Conservation (phyloP, 92 coral and sea anemone genomes). For the Palythoa caribaeorum region DNA sequence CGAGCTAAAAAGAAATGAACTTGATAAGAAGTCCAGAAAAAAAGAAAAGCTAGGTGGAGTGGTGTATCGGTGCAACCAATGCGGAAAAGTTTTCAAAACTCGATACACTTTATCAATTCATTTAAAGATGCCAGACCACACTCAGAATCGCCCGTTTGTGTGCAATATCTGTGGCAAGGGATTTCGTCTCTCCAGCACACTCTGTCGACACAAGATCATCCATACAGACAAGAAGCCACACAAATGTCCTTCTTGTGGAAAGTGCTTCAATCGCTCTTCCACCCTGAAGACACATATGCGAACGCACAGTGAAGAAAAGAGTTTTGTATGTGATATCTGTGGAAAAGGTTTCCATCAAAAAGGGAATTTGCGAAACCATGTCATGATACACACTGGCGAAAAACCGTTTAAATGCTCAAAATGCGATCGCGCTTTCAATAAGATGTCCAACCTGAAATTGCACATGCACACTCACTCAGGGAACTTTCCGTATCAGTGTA, state of each 20-base stretch:
- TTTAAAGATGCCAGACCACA: slow-evolving; percentile 97
- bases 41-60: slow-evolving; percentile 73
- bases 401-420: slow-evolving; percentile 92
- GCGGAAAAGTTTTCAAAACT: slow-evolving; percentile 96
- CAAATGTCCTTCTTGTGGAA: slow-evolving; percentile 86
- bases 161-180: slow-evolving; percentile 99
- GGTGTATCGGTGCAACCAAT: slow-evolving; percentile 89
- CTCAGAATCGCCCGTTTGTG: slow-evolving; percentile 93
- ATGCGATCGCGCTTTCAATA: slow-evolving; percentile 96
- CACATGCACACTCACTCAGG: slow-evolving; percentile 97
- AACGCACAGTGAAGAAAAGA: slow-evolving; percentile 95
- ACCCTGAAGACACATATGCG: slow-evolving; percentile 96
- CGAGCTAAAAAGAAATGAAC: slow-evolving; percentile 57
- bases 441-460: slow-evolving; percentile 96
- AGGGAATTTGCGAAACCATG: slow-evolving; percentile 95
- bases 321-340: slow-evolving; percentile 92
- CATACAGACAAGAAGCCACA: slow-evolving; percentile 99
- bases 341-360: slow-evolving; percentile 99
- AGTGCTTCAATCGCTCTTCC: slow-evolving; percentile 93
- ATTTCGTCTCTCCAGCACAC: slow-evolving; percentile 96
- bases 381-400: slow-evolving; percentile 98
- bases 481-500: slow-evolving; percentile 86
- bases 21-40: slow-evolving; percentile 49
- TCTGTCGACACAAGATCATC: slow-evolving; percentile 97
- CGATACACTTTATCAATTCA: slow-evolving; percentile 95